A percentile compares a stretch with the other conserved stretches of the same genome.
phyloP scores from a whole-genome alignment of 2,888 invertebrate genomes.

The Cataglyphis livida region DNA sequence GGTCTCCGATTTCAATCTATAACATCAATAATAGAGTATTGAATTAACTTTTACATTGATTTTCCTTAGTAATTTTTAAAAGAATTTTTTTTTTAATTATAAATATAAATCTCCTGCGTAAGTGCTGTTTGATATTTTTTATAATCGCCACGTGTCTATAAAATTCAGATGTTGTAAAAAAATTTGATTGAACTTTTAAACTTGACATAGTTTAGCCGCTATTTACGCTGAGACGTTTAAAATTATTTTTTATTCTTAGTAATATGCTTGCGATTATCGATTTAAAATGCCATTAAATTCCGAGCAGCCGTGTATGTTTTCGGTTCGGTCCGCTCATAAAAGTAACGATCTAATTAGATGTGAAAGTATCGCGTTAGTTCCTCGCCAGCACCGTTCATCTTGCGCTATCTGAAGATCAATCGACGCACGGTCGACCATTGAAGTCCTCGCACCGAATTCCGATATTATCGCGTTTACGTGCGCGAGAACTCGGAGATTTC shows the following conservation, averaged over 20 bases:
- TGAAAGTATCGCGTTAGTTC: conserved; percentile 42
- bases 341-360: conserved; percentile 69
- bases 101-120: not conserved
- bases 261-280: conserved; percentile 8
- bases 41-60: not conserved
- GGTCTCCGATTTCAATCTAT: conserved; percentile 88
- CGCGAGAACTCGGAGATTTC: conserved; percentile 34
- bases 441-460: conserved; percentile 40
- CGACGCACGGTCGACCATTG: conserved; percentile 26
- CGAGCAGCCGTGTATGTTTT: conserved; percentile 28
- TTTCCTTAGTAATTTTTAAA: not conserved
- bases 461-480: conserved; percentile 53
- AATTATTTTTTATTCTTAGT: not conserved
- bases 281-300: conserved; percentile 39
- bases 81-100: not conserved
- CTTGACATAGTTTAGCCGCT: not conserved
- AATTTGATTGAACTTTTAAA: not conserved
- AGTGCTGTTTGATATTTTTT: not conserved
- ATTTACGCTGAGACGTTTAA: not conserved
- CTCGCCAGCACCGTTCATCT: conserved; percentile 30
- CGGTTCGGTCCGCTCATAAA: conserved; percentile 19
- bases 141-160: not conserved
- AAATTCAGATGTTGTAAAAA: not conserved
- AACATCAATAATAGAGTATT: conserved; percentile 20
- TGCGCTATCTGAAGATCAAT: conserved; percentile 38